A percentile compares a stretch with the other conserved stretches of the same genome.
phyloP scores from a whole-genome alignment of 2,113 vertebrate genomes.

The Pantherophis guttatus region DNA sequence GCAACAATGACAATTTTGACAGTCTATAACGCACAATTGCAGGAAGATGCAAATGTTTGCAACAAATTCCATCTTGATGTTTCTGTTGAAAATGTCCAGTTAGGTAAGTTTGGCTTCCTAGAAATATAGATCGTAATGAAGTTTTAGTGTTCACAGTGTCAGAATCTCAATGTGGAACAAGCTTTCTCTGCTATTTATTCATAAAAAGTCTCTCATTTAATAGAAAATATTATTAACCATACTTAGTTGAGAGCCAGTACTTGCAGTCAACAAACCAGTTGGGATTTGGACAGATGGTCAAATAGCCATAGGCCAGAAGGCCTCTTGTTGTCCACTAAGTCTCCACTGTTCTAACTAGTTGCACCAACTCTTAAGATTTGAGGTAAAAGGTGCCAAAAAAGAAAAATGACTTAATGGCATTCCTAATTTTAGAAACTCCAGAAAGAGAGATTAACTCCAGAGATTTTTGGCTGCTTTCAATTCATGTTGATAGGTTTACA shows the following conservation, averaged over 20 bases:
- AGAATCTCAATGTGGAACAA: neutral
- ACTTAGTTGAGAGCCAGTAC: neutral
- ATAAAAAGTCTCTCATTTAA: neutral
- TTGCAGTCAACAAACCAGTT: neutral
- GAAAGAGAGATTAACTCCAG: neutral
- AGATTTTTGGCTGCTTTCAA: neutral
- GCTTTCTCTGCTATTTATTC: neutral
- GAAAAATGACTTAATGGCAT: neutral
- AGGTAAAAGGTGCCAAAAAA: neutral
- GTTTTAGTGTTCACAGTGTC: neutral
- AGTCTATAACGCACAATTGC: conserved; percentile 73
- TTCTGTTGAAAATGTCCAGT: conserved; percentile 15
- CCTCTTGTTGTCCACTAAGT: neutral
- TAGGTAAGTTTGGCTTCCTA: conserved; percentile 27
- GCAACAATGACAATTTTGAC: conserved; percentile 78
- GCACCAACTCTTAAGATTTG: neutral
- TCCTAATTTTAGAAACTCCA: neutral
- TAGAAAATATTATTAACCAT: neutral
- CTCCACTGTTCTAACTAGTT: neutral
- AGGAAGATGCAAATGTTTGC: conserved; percentile 66
- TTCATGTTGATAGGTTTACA: neutral
- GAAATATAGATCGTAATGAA: neutral
- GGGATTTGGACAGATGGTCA: neutral
- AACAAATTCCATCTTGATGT: conserved; percentile 74
- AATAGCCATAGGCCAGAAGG: neutral